Percentiles rank a stretch among this genome's conserved stretches.
phyloP scores from a whole-genome alignment of 1,140 invertebrate species.

The Arion vulgaris region DNA sequence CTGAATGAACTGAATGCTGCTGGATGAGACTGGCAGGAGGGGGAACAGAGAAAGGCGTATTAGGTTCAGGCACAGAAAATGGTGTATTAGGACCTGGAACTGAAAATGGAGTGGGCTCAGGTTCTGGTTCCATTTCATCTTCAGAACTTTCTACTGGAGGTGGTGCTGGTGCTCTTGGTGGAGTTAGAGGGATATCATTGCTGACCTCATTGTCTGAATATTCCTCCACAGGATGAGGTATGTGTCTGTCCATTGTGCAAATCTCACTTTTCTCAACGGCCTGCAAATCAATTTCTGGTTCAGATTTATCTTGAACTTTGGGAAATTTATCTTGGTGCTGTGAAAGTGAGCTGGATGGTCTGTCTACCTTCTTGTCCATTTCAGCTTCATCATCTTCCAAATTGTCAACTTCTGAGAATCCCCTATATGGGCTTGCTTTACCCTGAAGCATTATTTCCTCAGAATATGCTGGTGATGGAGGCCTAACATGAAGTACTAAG shows the following conservation, averaged over 20 bases:
- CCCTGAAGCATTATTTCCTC: slow-evolving; percentile 45
- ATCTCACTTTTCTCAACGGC: background rate
- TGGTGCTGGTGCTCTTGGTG: slow-evolving; percentile 49
- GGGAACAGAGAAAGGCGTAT: slow-evolving; percentile 33
- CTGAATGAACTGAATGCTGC: slow-evolving; percentile 37
- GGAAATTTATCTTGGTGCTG: background rate
- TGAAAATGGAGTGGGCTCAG: slow-evolving; percentile 12
- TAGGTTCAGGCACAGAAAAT: slow-evolving; percentile 32
- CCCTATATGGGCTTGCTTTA: slow-evolving; percentile 42
- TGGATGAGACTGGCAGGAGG: slow-evolving; percentile 36
- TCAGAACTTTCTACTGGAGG: slow-evolving; percentile 49
- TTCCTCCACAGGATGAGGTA: slow-evolving; percentile 29
- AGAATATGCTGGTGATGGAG: slow-evolving; percentile 33
- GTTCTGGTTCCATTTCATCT: slow-evolving; percentile 41
- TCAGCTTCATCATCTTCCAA: slow-evolving; percentile 39
- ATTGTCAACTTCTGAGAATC: slow-evolving; percentile 40
- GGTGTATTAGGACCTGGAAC: slow-evolving; percentile 29
- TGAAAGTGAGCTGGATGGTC: background rate
- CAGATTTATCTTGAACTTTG: background rate
- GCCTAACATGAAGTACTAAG: background rate
- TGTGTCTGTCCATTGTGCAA: background rate
- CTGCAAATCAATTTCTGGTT: slow-evolving; percentile 11
- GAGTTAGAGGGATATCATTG: slow-evolving; percentile 49
- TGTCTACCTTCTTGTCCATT: slow-evolving; percentile 10
- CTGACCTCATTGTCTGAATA: slow-evolving; percentile 45